Evolutionary conservation across 2,888 invertebrate genomes (phyloP), one percentile per base, ranked within the genome.

Genomic region (Metellina segmentata): DNA sequence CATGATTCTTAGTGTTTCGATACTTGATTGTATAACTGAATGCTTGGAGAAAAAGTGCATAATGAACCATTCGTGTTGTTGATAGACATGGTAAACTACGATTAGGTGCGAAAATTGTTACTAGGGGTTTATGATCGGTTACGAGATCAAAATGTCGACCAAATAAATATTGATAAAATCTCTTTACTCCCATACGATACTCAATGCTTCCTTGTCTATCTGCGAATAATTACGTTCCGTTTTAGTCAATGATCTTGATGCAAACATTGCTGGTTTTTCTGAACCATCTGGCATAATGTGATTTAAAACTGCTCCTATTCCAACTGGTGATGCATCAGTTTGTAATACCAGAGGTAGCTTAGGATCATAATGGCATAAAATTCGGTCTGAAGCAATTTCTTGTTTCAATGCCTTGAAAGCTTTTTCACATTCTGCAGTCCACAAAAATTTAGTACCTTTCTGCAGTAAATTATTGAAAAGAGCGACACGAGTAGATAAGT

Each of bases 261-360:
- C 95, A 93, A 94, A 95, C 1, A 94, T 94, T 53, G 95, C 95
- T 6, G 95, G 95, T 92, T 94, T 92, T 90, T 95, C 95, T 16
- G 93, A 90, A n/a, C 94, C 94, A 93, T 95, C 94, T 49, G 91
- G 89, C 81, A 93, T 94, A 51, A 93, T 91, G 90, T 95, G 94
- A 6, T 94, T 94, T 19, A 95, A 85, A 7, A 95, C 94, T 5
- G 95, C 94, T 16, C 94, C 94, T 72, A 94, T 83, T 49, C 94
- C 94, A 51, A 89, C 87, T 9, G 94, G 94, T 81, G 94, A 94
- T 13, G 94, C 94, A 93, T 95, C 94, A 16, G 94, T 85, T 13
- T 94, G 94, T 48, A 95, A 79, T 75, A 87, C 88, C 7, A 94
- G 69, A 6, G 94, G 94, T 90, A 94, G 90, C 19, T 93, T 90